phyloP scores from a whole-genome alignment of 2,113 vertebrate genomes.

The Globicephala melas region DNA sequence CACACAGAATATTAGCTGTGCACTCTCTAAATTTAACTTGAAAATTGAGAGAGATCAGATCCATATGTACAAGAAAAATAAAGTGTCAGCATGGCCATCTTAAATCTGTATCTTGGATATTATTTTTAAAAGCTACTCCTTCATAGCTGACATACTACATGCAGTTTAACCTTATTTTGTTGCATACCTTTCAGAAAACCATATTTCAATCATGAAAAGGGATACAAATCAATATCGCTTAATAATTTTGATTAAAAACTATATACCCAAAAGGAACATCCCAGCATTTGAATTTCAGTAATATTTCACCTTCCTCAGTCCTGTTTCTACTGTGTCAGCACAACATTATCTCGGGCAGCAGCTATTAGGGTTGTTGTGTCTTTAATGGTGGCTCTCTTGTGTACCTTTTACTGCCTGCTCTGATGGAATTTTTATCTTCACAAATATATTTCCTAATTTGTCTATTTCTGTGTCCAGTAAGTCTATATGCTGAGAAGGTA shows the following conservation, averaged over 20 bases:
- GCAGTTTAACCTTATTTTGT: constrained; percentile 40
- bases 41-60: constrained; percentile 57
- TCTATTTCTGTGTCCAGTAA: constrained; percentile 13
- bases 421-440: constrained; percentile 65
- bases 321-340: constrained; percentile 11
- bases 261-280: background rate
- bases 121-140: constrained; percentile 45
- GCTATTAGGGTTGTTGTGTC: background rate
- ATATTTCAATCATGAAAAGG: constrained; percentile 30
- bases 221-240: constrained; percentile 34
- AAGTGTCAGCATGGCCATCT: constrained; percentile 38
- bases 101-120: constrained; percentile 35
- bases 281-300: constrained; percentile 28
- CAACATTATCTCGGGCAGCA: background rate
- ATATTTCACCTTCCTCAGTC: constrained; percentile 23
- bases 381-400: background rate
- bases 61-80: constrained; percentile 63
- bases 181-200: constrained; percentile 35
- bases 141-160: constrained; percentile 18
- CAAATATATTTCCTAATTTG: constrained; percentile 41
- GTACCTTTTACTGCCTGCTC: constrained; percentile 38
- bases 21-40: constrained; percentile 67
- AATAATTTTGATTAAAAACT: constrained; percentile 43
- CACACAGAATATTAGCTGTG: constrained; percentile 64
- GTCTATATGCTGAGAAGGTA: constrained; percentile 29